Base-by-base conservation (phyloP, 2,888 invertebrate species). In the Zygaena filipendulae region DNA sequence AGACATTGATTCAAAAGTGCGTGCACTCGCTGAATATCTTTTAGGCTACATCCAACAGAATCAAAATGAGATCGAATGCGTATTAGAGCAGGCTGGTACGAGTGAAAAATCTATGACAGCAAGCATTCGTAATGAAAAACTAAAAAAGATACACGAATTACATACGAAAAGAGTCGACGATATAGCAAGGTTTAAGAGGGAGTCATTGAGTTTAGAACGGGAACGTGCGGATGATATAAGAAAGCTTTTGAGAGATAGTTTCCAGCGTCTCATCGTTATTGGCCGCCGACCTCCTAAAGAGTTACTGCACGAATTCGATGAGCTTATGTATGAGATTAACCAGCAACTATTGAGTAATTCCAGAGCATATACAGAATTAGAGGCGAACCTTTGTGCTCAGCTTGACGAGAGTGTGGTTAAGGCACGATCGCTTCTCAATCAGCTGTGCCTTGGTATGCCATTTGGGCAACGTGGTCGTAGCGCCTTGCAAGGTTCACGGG, bases 311-410 rank as follows among this genome's bases (percentile, higher is more conserved):
- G 59, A 69, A 23, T 71, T 74, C 35, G 74, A 75, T 46, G 52
- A 61, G 26, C 54, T 45, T 11, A 57, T 59, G n/a, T 70, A 64
- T 38, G 63, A 62, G 28, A 52, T 68, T 3, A 75, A 75, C 43
- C 68, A 74, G 36, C 74, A 75, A 38, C 41, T 74, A 21, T 29
- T 74, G 11, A 69, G 69, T 42, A 77, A 77, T 38, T 49, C 35
- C 5, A 53, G 64, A 39, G 66, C 68, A 4, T 70, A 63, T 36
- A 36, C 42, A 2, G 66, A 72, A 29, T 40, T 75, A 21, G 68
- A 67, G 37, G 55, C 51, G 9, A 53, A 60, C 29, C 42, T 75
- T 32, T 51, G 48, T 13, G 35, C 45, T 19, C 56, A 68, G 31
- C 57, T 59, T 3, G 59, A 66, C 28, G 56, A 59, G 32, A 45